phyloP scores from a whole-genome alignment of 2,888 invertebrate genomes.

The Calameuta pallipes region DNA sequence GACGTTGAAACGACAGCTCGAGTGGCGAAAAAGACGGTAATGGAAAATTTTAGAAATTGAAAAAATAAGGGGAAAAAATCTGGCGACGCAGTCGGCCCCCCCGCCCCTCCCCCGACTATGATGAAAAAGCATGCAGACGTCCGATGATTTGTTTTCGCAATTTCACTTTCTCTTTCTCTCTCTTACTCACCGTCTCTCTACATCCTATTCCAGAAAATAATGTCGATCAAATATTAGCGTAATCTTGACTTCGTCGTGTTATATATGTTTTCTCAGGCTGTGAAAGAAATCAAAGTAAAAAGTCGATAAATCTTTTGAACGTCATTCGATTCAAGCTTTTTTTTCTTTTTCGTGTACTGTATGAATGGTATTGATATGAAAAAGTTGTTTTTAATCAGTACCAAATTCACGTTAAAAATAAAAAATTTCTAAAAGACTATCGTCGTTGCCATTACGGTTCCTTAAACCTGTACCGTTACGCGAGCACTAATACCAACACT shows the following conservation, averaged over 20 bases:
- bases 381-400: not conserved
- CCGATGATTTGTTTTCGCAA: not conserved
- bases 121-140: not conserved
- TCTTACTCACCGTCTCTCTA: not conserved
- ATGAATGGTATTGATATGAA: not conserved
- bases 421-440: slow-evolving; percentile 5
- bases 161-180: not conserved
- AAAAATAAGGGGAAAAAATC: not conserved
- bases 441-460: not conserved
- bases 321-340: slow-evolving; percentile 1
- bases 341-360: not conserved
- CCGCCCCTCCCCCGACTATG: no score
- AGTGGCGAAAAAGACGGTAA: not conserved
- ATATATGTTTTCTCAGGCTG: slow-evolving; percentile 4
- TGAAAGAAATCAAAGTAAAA: slow-evolving; percentile 7
- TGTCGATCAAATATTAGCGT: not conserved
- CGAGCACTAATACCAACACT: not conserved
- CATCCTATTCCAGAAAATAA: not conserved
- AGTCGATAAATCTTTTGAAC: not conserved
- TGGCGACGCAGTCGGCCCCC: no score
- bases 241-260: not conserved
- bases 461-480: not conserved
- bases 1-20: not conserved
- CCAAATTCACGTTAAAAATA: not conserved
- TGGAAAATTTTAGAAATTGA: not conserved